phyloP scores from a whole-genome alignment of 2,113 vertebrate genomes.

The Rynchops niger region DNA sequence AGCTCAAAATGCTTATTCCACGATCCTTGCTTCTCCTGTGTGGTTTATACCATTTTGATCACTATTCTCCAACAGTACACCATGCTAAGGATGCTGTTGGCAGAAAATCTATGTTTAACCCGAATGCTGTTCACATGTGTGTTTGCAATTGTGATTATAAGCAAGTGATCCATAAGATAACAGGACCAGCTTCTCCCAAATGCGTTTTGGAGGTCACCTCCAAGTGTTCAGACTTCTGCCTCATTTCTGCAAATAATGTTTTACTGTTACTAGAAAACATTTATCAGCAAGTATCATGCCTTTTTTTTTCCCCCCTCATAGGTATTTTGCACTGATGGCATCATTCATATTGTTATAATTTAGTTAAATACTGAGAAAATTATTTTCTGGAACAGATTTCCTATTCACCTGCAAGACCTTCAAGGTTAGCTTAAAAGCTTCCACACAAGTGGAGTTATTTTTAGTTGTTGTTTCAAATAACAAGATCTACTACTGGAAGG shows the following conservation, averaged over 20 bases:
- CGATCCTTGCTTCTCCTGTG: background rate
- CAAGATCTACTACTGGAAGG: background rate
- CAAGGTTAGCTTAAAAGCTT: background rate
- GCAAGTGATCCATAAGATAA: background rate
- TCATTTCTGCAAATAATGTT: background rate
- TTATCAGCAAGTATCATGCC: background rate
- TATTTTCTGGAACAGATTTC: background rate
- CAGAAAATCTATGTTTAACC: background rate
- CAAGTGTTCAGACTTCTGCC: background rate
- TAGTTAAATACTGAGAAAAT: background rate
- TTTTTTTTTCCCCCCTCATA: background rate
- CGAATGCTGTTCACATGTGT: background rate
- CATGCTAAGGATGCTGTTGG: background rate
- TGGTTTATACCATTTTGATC: background rate
- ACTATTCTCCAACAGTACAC: background rate
- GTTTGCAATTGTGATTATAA: background rate
- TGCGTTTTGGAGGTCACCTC: background rate
- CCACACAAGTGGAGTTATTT: background rate
- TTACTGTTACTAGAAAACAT: background rate
- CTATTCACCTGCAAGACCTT: background rate
- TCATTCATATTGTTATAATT: background rate
- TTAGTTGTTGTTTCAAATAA: background rate
- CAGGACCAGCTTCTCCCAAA: background rate
- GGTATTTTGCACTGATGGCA: background rate
- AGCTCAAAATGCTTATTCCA: background rate